Evolutionary conservation across 2,888 invertebrate species (phyloP).

Genomic region (Elegia similella): DNA sequence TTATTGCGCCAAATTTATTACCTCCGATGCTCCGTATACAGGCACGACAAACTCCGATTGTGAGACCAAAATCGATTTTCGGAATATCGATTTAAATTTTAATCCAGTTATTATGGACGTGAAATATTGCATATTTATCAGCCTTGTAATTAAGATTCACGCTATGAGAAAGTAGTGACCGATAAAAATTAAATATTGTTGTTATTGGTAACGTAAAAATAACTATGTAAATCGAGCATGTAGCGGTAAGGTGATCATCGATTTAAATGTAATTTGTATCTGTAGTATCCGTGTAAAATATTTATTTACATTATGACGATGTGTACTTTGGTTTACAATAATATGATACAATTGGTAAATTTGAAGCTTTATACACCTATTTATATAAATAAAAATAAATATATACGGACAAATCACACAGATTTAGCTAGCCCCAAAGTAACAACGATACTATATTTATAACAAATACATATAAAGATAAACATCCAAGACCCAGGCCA

Average conservation of each 20-base stretch:
- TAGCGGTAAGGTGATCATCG: background rate
- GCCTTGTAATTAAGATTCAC: constrained; percentile 16
- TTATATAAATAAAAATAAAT: too few relatives aligned
- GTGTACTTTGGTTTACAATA: too few relatives aligned
- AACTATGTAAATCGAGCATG: constrained; percentile 7
- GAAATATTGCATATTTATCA: constrained; percentile 17
- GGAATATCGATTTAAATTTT: constrained; percentile 18
- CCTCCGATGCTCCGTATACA: constrained; percentile 10
- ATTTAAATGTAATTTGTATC: constrained; percentile 1
- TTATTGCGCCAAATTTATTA: constrained; percentile 13
- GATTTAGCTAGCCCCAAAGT: too few relatives aligned
- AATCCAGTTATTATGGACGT: constrained; percentile 19
- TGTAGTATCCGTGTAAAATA: constrained; percentile 3
- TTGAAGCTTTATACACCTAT: too few relatives aligned
- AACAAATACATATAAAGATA: too few relatives aligned
- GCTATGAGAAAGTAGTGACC: constrained; percentile 17
- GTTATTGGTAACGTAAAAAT: constrained; percentile 8
- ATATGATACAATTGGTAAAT: too few relatives aligned
- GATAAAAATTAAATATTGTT: constrained; percentile 12
- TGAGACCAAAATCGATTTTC: constrained; percentile 15
- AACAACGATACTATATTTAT: too few relatives aligned
- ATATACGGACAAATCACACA: too few relatives aligned
- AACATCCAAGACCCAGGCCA: too few relatives aligned
- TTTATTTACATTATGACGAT: background rate
- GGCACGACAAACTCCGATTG: background rate